Evolutionary conservation across 2,888 invertebrate species (phyloP), one percentile per base, ranked within the genome.

Genomic region (Drosophila prostipennis): DNA sequence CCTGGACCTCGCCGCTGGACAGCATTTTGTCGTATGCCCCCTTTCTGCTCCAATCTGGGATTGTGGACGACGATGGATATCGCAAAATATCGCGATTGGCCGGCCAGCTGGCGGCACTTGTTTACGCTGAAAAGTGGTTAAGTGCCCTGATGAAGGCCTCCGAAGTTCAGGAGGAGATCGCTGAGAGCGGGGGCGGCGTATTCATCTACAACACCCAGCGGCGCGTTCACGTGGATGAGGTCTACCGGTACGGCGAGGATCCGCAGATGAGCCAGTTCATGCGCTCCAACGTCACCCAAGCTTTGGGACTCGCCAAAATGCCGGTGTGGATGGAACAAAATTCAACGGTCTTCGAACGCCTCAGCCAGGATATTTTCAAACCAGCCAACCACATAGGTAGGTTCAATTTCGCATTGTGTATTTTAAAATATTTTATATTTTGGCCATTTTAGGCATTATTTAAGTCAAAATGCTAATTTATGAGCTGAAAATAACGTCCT

Each of bases 1-100:
- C 97, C 0, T 98, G 97, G 97, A 96, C 98, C 72, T 96, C 96
- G 2, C 97, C 98, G 0, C 93, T 97, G 55, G 97, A 98, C 89
- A 95, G 96, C 6, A 96, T 96, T 0, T 91, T 96, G 29, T 95
- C 96, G 0, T 98, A 97, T 97, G 96, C 95, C 0, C 96, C 96
- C 0, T 95, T 95, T 79, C 93, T 98, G 10, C 93, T 96, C 32
- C 94, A 95, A 23, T 94, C 95, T 87, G 96, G 96, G 8, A 92
- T 96, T 61, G 93, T 97, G 13, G 96, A 97, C 89, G 92, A 94
- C 32, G 90, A 90, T 39, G 96, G 96, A 0, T 93, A 94, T 77
- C 91, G 93, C 1, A 84, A 88, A 2, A 94, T 97, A n/a, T 93
- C 94, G 72, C 83, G 72, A 0, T 91, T 92, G 2, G 96, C 96